Percentiles rank a stretch among this genome's conserved stretches.
phyloP scores from a whole-genome alignment of 2,888 invertebrate species.

The Spodoptera picta region DNA sequence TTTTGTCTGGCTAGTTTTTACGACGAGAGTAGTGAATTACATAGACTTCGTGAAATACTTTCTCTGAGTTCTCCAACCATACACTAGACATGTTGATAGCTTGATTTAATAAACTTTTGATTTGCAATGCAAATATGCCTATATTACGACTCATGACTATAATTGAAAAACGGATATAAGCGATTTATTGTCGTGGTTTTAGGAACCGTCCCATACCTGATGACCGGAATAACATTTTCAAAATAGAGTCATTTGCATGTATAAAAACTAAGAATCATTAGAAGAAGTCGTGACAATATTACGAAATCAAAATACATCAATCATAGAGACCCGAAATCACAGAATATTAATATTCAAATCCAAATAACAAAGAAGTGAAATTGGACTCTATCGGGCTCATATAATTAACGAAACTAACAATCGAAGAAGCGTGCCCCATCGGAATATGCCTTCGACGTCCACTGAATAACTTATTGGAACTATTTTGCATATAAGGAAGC shows the following conservation, averaged over 20 bases:
- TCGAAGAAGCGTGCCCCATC: constrained; percentile 26
- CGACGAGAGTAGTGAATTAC: too few species aligned
- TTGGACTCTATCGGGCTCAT: constrained; percentile 14
- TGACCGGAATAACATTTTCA: not conserved
- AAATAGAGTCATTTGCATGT: too few species aligned
- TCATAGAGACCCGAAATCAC: constrained; percentile 13
- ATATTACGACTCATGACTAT: too few species aligned
- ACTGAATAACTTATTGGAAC: constrained; percentile 30
- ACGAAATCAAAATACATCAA: constrained; percentile 24
- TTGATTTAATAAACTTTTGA: too few species aligned
- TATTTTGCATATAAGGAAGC: constrained; percentile 37
- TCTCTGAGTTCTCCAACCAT: not conserved
- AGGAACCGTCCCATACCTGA: too few species aligned
- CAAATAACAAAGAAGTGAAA: constrained; percentile 42
- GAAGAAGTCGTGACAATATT: constrained; percentile 21
- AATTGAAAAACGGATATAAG: too few species aligned
- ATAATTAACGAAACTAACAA: constrained; percentile 33
- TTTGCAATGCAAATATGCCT: too few species aligned
- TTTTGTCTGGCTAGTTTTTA: constrained; percentile 1
- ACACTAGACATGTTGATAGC: too few species aligned
- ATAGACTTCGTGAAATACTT: not conserved
- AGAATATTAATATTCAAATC: constrained; percentile 28
- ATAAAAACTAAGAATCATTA: not conserved
- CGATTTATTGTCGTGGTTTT: too few species aligned
- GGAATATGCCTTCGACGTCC: constrained; percentile 13